phyloP scores from a whole-genome alignment of 2,113 vertebrate species.

The Sinocyclocheilus anshuiensis region DNA sequence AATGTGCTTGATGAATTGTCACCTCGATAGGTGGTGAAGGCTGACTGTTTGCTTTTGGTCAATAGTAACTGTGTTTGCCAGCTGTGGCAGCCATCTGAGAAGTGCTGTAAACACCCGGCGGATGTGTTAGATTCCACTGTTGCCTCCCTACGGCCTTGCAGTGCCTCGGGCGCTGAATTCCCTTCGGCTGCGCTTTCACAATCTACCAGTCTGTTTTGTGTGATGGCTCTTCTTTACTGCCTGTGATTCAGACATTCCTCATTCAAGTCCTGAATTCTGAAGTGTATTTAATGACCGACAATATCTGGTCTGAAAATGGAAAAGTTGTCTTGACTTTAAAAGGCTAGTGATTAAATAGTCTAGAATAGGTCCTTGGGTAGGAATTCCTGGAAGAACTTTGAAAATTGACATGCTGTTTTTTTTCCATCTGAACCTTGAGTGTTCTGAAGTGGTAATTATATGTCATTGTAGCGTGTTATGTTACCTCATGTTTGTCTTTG shows the following conservation, averaged over 20 bases:
- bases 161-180: slow-evolving; percentile 13
- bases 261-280: background rate
- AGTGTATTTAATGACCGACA: background rate
- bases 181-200: slow-evolving; percentile 27
- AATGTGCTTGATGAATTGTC: slow-evolving; percentile 47
- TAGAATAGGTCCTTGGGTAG: background rate
- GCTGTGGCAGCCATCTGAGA: slow-evolving; percentile 2
- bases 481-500: slow-evolving; percentile 2
- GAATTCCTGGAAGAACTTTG: background rate
- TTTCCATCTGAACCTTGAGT: background rate
- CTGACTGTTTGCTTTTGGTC: slow-evolving; percentile 35
- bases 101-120: slow-evolving; percentile 10
- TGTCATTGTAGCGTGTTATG: background rate
- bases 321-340: background rate
- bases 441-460: background rate
- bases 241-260: background rate
- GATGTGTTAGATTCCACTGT: slow-evolving; percentile 19
- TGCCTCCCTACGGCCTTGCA: background rate
- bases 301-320: background rate
- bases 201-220: background rate
- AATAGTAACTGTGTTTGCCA: slow-evolving; percentile 24
- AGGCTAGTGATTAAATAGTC: background rate
- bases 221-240: background rate
- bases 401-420: background rate
- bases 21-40: slow-evolving; percentile 42